phyloP scores from a whole-genome alignment of 2,888 invertebrate genomes.

The Physocephala rufipes region DNA sequence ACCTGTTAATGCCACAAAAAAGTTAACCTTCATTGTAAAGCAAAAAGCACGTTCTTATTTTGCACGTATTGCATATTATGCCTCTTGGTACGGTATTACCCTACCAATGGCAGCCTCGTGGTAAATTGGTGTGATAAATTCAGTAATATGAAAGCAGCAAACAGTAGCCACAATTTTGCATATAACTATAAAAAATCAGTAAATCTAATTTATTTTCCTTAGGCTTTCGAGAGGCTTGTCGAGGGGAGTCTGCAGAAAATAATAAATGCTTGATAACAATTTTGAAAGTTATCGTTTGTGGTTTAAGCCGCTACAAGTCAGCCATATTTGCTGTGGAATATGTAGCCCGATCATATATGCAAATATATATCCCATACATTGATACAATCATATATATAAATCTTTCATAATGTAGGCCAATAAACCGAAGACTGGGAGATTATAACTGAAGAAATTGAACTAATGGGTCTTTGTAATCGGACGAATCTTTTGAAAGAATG shows the following conservation, averaged over 20 bases:
- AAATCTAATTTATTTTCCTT: constrained; percentile 34
- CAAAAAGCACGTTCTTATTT: constrained; percentile 15
- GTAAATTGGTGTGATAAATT: constrained; percentile 14
- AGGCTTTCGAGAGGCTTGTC: neutral
- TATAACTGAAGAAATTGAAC: too few species aligned
- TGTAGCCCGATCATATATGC: too few species aligned
- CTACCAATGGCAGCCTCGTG: constrained; percentile 14
- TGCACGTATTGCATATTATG: constrained; percentile 19
- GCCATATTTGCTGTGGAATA: too few species aligned
- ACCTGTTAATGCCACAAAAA: constrained; percentile 31
- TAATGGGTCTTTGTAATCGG: too few species aligned
- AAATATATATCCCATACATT: too few species aligned
- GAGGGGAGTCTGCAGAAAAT: neutral
- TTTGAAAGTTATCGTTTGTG: constrained; percentile 17
- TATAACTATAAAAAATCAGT: constrained; percentile 29
- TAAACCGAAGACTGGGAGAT: too few species aligned
- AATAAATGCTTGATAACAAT: constrained; percentile 4
- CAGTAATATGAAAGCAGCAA: constrained; percentile 23
- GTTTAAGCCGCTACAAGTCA: neutral
- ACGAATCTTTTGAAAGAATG: too few species aligned
- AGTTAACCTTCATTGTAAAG: constrained; percentile 27
- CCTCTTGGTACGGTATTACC: neutral
- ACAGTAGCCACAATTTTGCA: constrained; percentile 9
- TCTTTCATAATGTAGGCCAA: too few species aligned
- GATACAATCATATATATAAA: too few species aligned